phyloP scores from a whole-genome alignment of 1,140 invertebrate genomes.

The Drosophila truncata region DNA sequence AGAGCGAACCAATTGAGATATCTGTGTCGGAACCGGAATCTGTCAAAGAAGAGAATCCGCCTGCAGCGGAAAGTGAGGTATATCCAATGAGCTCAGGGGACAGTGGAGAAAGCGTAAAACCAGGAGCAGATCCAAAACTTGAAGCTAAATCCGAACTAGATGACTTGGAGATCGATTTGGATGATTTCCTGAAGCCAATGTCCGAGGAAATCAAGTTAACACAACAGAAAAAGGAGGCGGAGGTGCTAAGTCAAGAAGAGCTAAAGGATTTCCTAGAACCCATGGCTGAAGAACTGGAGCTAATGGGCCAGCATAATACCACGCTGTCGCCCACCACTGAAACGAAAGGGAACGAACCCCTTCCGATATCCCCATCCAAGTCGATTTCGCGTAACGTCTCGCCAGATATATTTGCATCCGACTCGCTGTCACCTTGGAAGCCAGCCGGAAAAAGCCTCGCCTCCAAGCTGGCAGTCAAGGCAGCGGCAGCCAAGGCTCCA shows the following conservation, averaged over 20 bases:
- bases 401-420: constrained; percentile 63
- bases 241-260: background rate
- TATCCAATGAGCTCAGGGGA: background rate
- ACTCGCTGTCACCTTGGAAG: constrained; percentile 59
- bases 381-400: constrained; percentile 35
- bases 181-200: constrained; percentile 72
- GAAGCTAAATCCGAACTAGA: constrained; percentile 11
- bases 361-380: background rate
- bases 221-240: background rate
- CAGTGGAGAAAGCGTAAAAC: background rate
- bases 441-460: constrained; percentile 52
- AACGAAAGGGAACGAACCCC: constrained; percentile 4
- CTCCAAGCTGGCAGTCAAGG: constrained; percentile 60
- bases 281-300: background rate
- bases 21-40: background rate
- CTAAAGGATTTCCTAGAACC: constrained; percentile 41
- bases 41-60: background rate
- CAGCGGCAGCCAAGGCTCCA: background rate
- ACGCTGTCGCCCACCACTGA: background rate
- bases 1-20: constrained; percentile 6
- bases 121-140: background rate
- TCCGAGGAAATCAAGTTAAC: constrained; percentile 59
- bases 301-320: constrained; percentile 4
- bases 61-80: background rate
- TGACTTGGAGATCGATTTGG: constrained; percentile 61